Evolutionary conservation across 1,140 invertebrate genomes (phyloP), one percentile per base, ranked within the genome.

Genomic region (Spodoptera litura): DNA sequence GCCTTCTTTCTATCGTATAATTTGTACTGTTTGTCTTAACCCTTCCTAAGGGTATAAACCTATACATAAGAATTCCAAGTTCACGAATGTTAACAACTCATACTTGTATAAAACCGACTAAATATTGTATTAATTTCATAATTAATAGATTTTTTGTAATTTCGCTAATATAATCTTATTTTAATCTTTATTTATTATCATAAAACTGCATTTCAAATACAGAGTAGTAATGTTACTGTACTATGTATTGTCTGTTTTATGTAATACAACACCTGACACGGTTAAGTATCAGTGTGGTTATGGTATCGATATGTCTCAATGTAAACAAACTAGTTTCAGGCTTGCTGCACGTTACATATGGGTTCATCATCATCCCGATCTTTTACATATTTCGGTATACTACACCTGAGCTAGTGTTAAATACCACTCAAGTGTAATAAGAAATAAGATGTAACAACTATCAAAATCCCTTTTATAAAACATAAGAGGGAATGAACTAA

Each of bases 401-500:
- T 51, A 6, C 8, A 38, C 5, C 8, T 3, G 9, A 51, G 15
- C 13, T 49, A 49, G 62, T 68, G 10, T 52, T 12, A n/a, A 20
- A 52, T 5, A 35, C 9, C 1, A 25, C 8, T 25, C 0, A 15
- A 13, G 10, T 49, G 52, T 53, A 6, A 68, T 13, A 68, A 25
- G 49, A 68, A 20, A 8, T 20, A 53, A 31, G 2, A 20, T 31
- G 4, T 20, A 27, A 38, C 15, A 55, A 10, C 3, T 8, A 20
- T 64, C n/a, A 20, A 61, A 66, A 72, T 51, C 44, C 61, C 61
- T 10, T 70, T 78, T 10, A 49, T 35, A 78, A 58, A 66, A 78
- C 74, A 81, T 76, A 71, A 82, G 81, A 79, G 85, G 89, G 88
- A 66, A 27, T 66, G 75, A 44, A 86, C 86, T 93, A 92, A 93